Base-by-base conservation (phyloP, 2,113 vertebrate species). In the Strix uralensis region DNA sequence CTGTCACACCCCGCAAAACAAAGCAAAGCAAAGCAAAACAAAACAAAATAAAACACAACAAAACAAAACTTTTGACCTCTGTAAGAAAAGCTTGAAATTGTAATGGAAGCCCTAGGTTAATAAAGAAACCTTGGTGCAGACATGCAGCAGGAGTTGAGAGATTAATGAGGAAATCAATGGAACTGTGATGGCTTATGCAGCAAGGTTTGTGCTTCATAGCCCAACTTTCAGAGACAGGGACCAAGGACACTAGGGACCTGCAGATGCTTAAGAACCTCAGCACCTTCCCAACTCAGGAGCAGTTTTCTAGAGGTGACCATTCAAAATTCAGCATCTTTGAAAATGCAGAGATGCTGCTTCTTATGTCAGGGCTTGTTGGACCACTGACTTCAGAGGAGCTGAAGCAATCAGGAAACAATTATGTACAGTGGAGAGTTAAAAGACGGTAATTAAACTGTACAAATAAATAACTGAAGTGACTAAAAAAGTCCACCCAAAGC, bases 401-500 rank as follows among this genome's bases (percentile, higher is more conserved):
- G 84, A 92, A 95, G 84, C 91, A 90, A 95, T 85, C 81, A 90
- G 89, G 94, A 95, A 97, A 88, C 91, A 89, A 95, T 96, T 88
- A 92, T 10, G 49, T 96, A 95, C 91, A 91, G 91, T 91, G 84
- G 62, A 80, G 84, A 96, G 85, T 94, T 91, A 96, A 91, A 93
- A 89, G 77, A 86, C 2, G 10, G 72, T 81, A 81, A 96, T 96
- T 95, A 93, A 86, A 90, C 63, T 47, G 88, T 92, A 87, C 73
- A 97, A 95, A 96, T 95, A 97, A 96, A 93, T 86, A 93, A 92
- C 81, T 42, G 40, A 91, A 95, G 79, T 54, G 75, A 95, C 90
- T 94, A 79, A 91, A 94, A 94, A 94, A 88, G 79, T 94, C 79
- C 58, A 96, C 51, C 85, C 92, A 78, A 94, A 92, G 69, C 86